Evolutionary conservation across 2,113 vertebrate species (phyloP), one percentile per base, ranked within the genome.

Genomic region (Rousettus leschenaultii): DNA sequence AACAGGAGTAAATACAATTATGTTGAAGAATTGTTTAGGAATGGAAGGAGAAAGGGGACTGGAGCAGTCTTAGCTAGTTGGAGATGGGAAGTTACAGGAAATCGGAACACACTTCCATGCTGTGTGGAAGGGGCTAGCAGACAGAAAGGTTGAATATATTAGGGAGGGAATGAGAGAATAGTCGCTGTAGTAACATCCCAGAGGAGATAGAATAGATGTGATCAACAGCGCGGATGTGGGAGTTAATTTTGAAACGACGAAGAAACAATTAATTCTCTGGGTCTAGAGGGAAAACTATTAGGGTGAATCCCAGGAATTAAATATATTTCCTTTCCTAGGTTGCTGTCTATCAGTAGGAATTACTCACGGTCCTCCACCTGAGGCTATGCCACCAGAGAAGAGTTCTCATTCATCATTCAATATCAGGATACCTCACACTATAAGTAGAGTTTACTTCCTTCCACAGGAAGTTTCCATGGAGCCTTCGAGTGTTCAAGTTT

Each of bases 221-320:
- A 86, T 94, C 78, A 71, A 57, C 74, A 78, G 21, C 63, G 94
- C 16, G 48, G 61, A 89, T 40, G 18, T 86, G 24, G 45, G 15
- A 89, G 12, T 91, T 77, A 70, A 89, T 61, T 83, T 55, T 86
- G 68, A 92, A 65, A 48, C 66, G 86, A 12, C 89, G 48, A 95
- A 92, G 53, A 86, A 95, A 95, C 26, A 83, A 74, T 84, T 73
- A 93, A 38, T 83, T 95, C 30, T 91, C 63, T 74, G 30, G 66
- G 74, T 89, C 63, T 55, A 57, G 26, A 68, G 51, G 88, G 88
- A 68, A 83, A 63, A n/a, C 40, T 51, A 45, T 12, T 33, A 68
- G 33, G 74, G 38, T 68, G 3, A 85, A 95, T 68, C 35, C 63
- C 21, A 80, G 40, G n/a, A 79, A 87, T 84, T 79, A 80, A 94